Evolutionary conservation across 2,888 invertebrate species (phyloP).

Genomic region (Ichneumon xanthorius): DNA sequence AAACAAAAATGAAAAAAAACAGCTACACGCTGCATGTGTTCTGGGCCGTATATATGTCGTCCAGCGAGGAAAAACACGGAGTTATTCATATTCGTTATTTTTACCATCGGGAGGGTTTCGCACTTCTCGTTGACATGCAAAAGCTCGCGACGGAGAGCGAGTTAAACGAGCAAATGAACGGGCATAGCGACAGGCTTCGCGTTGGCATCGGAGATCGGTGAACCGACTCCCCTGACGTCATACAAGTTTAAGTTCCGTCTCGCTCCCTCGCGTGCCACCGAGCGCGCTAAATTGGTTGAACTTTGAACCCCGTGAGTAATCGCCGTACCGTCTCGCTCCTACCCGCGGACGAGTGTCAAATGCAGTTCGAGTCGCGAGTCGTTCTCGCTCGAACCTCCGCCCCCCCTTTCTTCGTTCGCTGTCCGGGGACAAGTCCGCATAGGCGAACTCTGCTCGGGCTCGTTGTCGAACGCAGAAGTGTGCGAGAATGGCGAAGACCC

Average conservation of each 20-base stretch:
- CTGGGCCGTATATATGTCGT: neutral
- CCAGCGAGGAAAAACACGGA: neutral
- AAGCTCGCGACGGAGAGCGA: neutral
- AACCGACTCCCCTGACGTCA: conserved; percentile 30
- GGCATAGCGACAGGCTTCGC: conserved; percentile 31
- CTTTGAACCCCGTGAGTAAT: conserved; percentile 78
- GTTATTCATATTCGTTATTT: conserved; percentile 65
- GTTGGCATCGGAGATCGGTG: conserved; percentile 38
- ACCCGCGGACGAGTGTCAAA: conserved; percentile 25
- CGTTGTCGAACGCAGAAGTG: conserved; percentile 48
- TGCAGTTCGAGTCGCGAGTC: conserved; percentile 44
- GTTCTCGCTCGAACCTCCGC: conserved; percentile 12
- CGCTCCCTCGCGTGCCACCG: conserved; percentile 47
- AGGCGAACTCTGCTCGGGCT: neutral
- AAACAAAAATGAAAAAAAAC: neutral
- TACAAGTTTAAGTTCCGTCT: conserved; percentile 1
- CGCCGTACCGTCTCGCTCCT: conserved; percentile 70
- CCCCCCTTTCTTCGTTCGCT: conserved; percentile 61
- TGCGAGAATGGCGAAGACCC: conserved; percentile 41
- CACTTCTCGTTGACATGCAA: conserved; percentile 6
- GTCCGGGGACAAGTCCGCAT: conserved; percentile 32
- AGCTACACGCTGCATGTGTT: conserved; percentile 3
- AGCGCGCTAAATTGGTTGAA: conserved; percentile 77
- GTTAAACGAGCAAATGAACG: conserved; percentile 22
- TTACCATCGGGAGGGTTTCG: conserved; percentile 49